A percentile compares a stretch with the other conserved stretches of the same genome.
Evolutionary conservation across 2,797 vertebrate species (phyloP).

Genomic region (Eurystomus glaucurus): DNA sequence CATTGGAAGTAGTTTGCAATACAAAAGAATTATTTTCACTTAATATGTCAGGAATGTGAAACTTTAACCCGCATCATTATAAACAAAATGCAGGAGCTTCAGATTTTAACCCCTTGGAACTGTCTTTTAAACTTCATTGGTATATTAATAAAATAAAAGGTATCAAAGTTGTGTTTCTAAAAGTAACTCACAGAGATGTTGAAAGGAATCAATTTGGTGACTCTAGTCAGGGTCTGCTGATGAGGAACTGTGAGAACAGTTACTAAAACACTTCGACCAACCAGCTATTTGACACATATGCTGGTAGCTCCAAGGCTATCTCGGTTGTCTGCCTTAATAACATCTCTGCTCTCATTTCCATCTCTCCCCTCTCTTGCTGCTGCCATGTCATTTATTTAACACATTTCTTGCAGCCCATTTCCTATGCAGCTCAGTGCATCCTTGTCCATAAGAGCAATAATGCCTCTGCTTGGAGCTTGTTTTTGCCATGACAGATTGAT

Average conservation of each 20-base stretch:
- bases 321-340: slow-evolving; percentile 38
- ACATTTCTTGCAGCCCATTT: background rate
- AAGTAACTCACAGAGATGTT: background rate
- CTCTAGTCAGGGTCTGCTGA: background rate
- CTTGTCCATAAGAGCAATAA: background rate
- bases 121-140: background rate
- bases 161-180: background rate
- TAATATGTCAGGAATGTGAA: background rate
- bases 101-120: background rate
- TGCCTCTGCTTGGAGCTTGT: background rate
- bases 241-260: slow-evolving; percentile 25
- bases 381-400: background rate
- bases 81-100: background rate
- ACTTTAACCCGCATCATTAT: background rate
- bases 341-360: slow-evolving; percentile 45
- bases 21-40: slow-evolving; percentile 29
- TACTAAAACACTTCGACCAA: slow-evolving; percentile 19
- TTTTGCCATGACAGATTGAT: slow-evolving; percentile 53
- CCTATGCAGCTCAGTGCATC: background rate
- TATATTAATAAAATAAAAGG: background rate
- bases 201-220: background rate
- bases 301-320: slow-evolving; percentile 39
- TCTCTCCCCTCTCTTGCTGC: background rate
- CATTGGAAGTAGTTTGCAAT: slow-evolving; percentile 24
- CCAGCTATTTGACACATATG: slow-evolving; percentile 41